Percentiles rank a stretch among this genome's conserved stretches.
These are phyloP conservation scores for Apostichopus californicus DNA, from an alignment of 35 echinoderm and acorn worm genomes.

Conservation along the genomic window DNA sequence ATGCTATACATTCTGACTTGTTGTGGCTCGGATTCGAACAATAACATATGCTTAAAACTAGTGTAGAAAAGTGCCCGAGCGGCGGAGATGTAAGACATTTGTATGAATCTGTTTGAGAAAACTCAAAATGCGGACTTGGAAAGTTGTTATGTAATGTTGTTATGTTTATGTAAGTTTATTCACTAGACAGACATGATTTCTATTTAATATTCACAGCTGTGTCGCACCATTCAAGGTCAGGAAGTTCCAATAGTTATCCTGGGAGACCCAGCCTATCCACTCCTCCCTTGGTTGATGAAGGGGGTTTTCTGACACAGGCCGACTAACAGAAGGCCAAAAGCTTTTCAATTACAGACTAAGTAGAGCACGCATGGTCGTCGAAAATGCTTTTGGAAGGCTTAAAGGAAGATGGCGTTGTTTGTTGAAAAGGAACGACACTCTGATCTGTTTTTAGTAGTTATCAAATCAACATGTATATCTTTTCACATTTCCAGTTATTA, in stretches of 20 bases:
- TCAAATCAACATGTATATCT: no score
- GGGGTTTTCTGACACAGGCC: slow-evolving; percentile 2
- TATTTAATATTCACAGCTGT: slow-evolving; percentile 27
- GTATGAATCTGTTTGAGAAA: no score
- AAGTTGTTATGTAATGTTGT: no score
- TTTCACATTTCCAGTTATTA: no score
- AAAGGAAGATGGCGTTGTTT: no score
- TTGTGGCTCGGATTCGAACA: no score
- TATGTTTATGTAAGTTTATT: not conserved
- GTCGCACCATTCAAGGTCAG: slow-evolving; percentile 50
- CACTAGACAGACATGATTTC: not conserved
- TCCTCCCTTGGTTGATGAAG: slow-evolving; percentile 71
- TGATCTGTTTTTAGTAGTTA: no score
- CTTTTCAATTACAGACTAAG: not conserved
- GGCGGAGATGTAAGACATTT: not conserved
- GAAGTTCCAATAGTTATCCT: slow-evolving; percentile 72
- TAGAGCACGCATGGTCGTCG: not conserved
- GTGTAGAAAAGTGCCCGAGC: no score
- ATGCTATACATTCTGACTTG: no score
- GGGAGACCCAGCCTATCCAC: slow-evolving; percentile 74
- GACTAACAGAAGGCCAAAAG: not conserved
- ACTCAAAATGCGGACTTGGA: no score
- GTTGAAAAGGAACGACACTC: slow-evolving; percentile 56
- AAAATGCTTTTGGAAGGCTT: no score
- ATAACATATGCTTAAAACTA: no score